phyloP scores from a whole-genome alignment of 2,113 vertebrate genomes.

The Thermophis baileyi region DNA sequence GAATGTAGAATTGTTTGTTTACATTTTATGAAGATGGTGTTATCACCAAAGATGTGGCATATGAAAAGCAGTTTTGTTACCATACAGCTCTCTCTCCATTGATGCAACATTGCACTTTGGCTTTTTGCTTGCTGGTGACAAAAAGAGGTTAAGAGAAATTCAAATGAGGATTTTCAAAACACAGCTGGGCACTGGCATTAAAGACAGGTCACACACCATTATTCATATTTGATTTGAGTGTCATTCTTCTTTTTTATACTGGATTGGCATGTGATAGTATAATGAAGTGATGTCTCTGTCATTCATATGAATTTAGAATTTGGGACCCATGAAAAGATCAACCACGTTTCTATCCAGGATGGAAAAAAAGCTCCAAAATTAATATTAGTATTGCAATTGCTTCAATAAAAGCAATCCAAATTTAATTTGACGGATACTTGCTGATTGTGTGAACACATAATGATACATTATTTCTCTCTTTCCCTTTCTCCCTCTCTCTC shows the following conservation, averaged over 20 bases:
- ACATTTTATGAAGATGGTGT: neutral
- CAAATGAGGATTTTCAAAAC: neutral
- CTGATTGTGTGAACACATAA: neutral
- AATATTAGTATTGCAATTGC: neutral
- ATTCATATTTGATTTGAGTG: neutral
- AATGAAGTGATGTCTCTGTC: neutral
- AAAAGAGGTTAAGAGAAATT: neutral
- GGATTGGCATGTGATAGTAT: neutral
- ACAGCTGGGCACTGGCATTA: neutral
- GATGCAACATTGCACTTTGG: neutral
- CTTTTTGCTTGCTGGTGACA: neutral
- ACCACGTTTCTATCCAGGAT: neutral
- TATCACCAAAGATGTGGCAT: neutral
- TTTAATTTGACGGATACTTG: neutral
- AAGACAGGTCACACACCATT: neutral
- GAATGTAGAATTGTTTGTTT: neutral
- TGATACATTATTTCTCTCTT: neutral
- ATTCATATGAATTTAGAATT: neutral
- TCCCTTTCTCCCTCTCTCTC: neutral
- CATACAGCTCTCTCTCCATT: neutral
- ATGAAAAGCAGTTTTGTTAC: neutral
- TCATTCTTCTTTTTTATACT: neutral
- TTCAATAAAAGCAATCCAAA: neutral
- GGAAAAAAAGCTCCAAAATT: neutral
- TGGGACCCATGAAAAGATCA: neutral